These are phyloP conservation scores for Enteromius unitaeniatus DNA, from an alignment of 2,797 vertebrate genomes.

Conservation along the genomic window DNA sequence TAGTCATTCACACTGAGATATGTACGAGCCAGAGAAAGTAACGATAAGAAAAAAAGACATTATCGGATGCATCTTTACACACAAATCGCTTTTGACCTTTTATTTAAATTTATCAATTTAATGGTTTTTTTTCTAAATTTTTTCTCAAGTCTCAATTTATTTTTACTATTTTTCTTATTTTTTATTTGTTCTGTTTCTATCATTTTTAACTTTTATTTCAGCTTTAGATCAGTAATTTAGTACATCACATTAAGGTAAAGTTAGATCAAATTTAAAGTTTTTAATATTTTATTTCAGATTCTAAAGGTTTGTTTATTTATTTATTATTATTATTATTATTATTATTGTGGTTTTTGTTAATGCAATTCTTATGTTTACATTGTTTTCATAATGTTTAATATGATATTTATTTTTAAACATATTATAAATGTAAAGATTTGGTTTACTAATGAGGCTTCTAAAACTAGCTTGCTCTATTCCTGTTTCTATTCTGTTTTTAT, in stretches of 20 bases:
- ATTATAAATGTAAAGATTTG: no score
- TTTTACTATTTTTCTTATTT: neutral
- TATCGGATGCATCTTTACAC: no score
- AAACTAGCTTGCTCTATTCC: no score
- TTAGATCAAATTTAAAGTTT: neutral
- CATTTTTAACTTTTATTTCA: neutral
- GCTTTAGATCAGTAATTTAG: neutral
- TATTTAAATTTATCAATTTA: neutral
- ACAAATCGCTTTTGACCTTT: no score
- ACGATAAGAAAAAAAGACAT: neutral
- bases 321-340: no score
- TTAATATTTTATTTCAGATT: neutral
- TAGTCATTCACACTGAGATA: constrained; percentile 15
- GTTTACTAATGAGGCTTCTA: no score
- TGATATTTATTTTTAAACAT: no score
- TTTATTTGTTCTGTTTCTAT: neutral
- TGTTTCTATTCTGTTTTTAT: no score
- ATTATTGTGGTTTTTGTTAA: neutral
- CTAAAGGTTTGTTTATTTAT: neutral
- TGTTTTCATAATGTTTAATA: no score
- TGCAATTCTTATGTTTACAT: no score
- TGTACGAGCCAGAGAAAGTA: neutral
- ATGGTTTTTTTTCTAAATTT: neutral
- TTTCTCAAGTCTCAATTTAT: no score
- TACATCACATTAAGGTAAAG: neutral